Base-by-base conservation (phyloP, 2,797 vertebrate genomes). In the Falco novaeseelandiae region DNA sequence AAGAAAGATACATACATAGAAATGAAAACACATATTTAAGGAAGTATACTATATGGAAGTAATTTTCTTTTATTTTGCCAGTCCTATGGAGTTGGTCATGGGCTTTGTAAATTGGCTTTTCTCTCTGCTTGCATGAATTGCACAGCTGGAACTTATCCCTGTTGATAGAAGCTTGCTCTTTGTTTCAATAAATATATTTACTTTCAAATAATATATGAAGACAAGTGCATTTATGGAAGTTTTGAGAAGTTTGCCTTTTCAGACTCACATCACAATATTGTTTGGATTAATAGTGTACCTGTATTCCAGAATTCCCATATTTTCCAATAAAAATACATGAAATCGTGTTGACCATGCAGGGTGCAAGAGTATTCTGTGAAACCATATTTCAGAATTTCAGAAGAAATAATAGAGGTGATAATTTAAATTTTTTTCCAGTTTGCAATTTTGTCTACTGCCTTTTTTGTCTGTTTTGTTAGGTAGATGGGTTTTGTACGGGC, bases 1-100 rank as follows among this genome's bases (percentile, higher is more conserved):
- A 74, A 95, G 90, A 97, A 95, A 89, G 38, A 81, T 81, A 52
- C 30, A 49, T 97, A 97, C 30, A 49, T 97, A 97, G 96, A 87
- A 92, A 87, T 93, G 38, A 90, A 96, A 84, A 34, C 42, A 84
- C 3, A 32, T 74, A 73, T 74, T 96, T 85, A 80, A 82, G 32
- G 32, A 70, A 89, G 2, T 59, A 18, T 44, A 59, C 34, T 95
- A 49, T 91, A 79, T 91, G 87, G 71, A 84, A 76, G 34, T 92
- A 87, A 87, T 95, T 96, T 94, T 88, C 22, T 96, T 95, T 84
- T 70, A 1, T 92, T 95, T 95, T 95, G 91, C 32, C 14, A 58
- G 36, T 96, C 70, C 29, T 30, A 61, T 57, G 85, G 76, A 91
- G 74, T 92, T 51, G 42, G 78, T 90, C 72, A 69, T 17, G 48